A percentile compares a stretch with the other conserved stretches of the same genome.
These are phyloP conservation scores for Cheilosia pagana DNA, from an alignment of 2,888 invertebrate species.

Conservation along the genomic window DNA sequence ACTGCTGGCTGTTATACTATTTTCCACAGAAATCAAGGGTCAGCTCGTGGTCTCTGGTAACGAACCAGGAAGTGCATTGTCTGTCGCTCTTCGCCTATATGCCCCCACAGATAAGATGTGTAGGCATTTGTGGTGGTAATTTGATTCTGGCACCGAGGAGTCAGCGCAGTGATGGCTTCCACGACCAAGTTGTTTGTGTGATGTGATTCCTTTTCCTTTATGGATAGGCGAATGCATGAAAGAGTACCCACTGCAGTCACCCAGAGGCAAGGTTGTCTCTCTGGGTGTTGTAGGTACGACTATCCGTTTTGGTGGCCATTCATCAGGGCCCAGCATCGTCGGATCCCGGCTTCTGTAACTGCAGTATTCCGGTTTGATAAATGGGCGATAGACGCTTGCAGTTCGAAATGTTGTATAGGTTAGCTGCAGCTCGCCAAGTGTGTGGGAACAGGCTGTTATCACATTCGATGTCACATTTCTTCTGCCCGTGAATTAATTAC, in stretches of 20 bases:
- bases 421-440: constrained; percentile 53
- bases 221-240: constrained; percentile 24
- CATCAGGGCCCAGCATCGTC: constrained; percentile 35
- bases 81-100: constrained; percentile 52
- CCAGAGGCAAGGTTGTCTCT: constrained; percentile 44
- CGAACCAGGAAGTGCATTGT: constrained; percentile 71
- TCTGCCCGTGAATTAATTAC: constrained; percentile 65
- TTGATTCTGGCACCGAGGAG: constrained; percentile 60
- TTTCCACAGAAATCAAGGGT: constrained; percentile 70
- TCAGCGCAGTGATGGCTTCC: constrained; percentile 52
- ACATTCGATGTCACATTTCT: constrained; percentile 69
- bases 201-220: constrained; percentile 38
- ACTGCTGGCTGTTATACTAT: constrained; percentile 70
- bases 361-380: constrained; percentile 68
- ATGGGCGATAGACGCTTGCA: constrained; percentile 50
- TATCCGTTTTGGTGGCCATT: constrained; percentile 35
- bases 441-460: constrained; percentile 73
- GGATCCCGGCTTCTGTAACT: constrained; percentile 57
- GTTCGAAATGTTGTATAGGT: constrained; percentile 31
- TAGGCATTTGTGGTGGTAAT: constrained; percentile 71
- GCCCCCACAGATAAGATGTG: constrained; percentile 70
- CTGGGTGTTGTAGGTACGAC: background rate
- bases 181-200: constrained; percentile 58
- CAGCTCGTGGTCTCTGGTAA: constrained; percentile 73
- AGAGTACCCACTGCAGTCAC: constrained; percentile 21